Percentiles rank a stretch among this genome's conserved stretches.
These are phyloP conservation scores for Silvanus unidentatus DNA, from an alignment of 2,888 invertebrate genomes.

Conservation along the genomic window DNA sequence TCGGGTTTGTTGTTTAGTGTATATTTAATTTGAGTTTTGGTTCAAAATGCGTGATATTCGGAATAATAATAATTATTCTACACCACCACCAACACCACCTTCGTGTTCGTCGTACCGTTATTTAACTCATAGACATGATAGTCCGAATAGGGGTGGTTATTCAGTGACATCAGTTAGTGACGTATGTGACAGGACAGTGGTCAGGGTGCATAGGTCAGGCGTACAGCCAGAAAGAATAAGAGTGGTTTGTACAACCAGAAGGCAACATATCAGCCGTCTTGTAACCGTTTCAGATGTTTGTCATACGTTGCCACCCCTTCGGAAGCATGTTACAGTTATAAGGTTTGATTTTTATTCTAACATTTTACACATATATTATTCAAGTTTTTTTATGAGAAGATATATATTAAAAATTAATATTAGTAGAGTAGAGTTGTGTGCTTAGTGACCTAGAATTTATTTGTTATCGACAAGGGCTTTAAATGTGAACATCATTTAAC, in stretches of 20 bases:
- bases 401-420: no score
- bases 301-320: conserved; percentile 38
- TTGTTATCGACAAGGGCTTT: neutral
- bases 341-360: conserved; percentile 33
- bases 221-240: conserved; percentile 41
- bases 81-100: conserved; percentile 17
- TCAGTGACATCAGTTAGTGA: conserved; percentile 23
- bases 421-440: neutral
- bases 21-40: neutral
- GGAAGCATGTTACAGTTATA: conserved; percentile 45
- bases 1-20: neutral
- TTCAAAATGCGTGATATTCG: conserved; percentile 14
- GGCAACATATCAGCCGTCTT: conserved; percentile 43
- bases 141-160: conserved; percentile 20
- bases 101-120: conserved; percentile 23
- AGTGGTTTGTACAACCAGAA: conserved; percentile 44
- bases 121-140: conserved; percentile 17
- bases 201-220: conserved; percentile 41
- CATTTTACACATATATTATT: no score
- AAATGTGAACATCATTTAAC: conserved; percentile 5
- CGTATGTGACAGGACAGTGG: conserved; percentile 40
- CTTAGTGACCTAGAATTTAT: conserved; percentile 2
- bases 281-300: conserved; percentile 43
- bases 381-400: no score
- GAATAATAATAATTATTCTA: conserved; percentile 16